Base-by-base conservation (phyloP, 2,888 invertebrate genomes). In the Biston stratarius region DNA sequence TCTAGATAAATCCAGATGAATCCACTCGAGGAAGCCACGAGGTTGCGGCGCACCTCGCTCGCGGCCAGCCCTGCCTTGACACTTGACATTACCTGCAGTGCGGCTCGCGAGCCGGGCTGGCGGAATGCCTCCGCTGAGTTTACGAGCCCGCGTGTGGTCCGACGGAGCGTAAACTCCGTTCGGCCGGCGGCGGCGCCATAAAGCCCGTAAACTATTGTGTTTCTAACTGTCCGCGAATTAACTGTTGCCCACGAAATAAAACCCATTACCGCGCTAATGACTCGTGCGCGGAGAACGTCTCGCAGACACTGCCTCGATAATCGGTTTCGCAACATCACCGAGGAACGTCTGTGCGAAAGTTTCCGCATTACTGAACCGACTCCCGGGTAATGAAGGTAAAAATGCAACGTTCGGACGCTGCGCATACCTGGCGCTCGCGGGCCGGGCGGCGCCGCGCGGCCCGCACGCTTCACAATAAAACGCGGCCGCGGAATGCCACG, bases 1-100 rank as follows among this genome's bases (percentile, higher is more conserved):
- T 40, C 24, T 62, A 62, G 48, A 40, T 11, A 12, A 6, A n/a
- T 53, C 45, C n/a, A 48, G 12, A 51, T 51, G 51, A n/a, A 34
- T 36, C 1, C 34, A 11, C 0, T 6, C 7, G 33, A 49, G 15
- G 47, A 14, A 45, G 45, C 15, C 9, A 24, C 10, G 24, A 48
- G 34, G 34, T 34, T 34, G n/a, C 51, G n/a, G n/a, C 14, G 51
- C 34, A 33, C 15, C n/a, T 40, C 58, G 66, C 67, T 62, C 51
- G 55, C 61, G 62, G 24, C 24, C 64, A 55, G 51, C 74, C 80
- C 78, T 82, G 81, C 70, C 84, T 84, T 85, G 84, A 84, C 84
- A 79, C 74, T 78, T 83, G 84, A 84, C 85, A 83, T 83, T 81
- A 79, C 73, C 77, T 78, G 78, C 79, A 79, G 78, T 44, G 73